Conservation (phyloP, 2,888 invertebrate species). For the Macrophya annulata region DNA sequence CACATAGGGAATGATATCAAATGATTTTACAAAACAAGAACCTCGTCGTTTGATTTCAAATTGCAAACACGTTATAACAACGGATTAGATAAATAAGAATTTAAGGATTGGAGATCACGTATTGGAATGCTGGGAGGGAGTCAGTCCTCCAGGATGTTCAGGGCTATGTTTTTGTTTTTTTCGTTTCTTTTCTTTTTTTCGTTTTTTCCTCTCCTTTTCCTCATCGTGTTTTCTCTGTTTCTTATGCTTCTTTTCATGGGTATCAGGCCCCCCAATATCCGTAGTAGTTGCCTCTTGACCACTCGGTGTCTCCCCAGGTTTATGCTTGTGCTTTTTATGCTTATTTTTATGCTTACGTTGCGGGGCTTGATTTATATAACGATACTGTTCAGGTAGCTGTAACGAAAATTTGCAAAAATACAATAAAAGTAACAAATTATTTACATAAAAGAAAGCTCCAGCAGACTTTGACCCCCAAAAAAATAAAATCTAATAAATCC, state of each 20-base stretch:
- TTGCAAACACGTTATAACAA: slow-evolving; percentile 27
- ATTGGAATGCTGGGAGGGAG: slow-evolving; percentile 83
- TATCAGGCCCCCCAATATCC: slow-evolving; percentile 86
- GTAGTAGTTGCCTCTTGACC: slow-evolving; percentile 88
- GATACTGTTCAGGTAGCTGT: slow-evolving; percentile 95
- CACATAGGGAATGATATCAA: slow-evolving; percentile 11
- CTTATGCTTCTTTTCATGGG: slow-evolving; percentile 97
- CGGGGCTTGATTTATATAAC: slow-evolving; percentile 94
- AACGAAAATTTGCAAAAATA: slow-evolving; percentile 65
- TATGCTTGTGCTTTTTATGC: slow-evolving; percentile 97
- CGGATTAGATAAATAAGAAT: slow-evolving; percentile 43
- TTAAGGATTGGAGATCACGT: slow-evolving; percentile 78
- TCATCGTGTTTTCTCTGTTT: slow-evolving; percentile 96
- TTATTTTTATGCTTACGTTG: slow-evolving; percentile 97
- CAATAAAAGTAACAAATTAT: slow-evolving; percentile 56
- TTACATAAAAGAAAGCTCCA: neutral
- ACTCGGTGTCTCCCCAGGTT: slow-evolving; percentile 90
- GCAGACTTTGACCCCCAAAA: neutral
- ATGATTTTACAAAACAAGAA: neutral
- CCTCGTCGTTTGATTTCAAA: slow-evolving; percentile 30
- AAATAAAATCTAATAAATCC: slow-evolving; percentile 46
- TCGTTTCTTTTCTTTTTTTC: slow-evolving; percentile 97
- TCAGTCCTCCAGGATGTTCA: slow-evolving; percentile 88
- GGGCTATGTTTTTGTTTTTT: slow-evolving; percentile 97
- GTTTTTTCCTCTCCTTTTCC: slow-evolving; percentile 95